A percentile compares a stretch with the other conserved stretches of the same genome.
phyloP scores from a whole-genome alignment of 2,113 vertebrate genomes.

The Prionailurus viverrinus region DNA sequence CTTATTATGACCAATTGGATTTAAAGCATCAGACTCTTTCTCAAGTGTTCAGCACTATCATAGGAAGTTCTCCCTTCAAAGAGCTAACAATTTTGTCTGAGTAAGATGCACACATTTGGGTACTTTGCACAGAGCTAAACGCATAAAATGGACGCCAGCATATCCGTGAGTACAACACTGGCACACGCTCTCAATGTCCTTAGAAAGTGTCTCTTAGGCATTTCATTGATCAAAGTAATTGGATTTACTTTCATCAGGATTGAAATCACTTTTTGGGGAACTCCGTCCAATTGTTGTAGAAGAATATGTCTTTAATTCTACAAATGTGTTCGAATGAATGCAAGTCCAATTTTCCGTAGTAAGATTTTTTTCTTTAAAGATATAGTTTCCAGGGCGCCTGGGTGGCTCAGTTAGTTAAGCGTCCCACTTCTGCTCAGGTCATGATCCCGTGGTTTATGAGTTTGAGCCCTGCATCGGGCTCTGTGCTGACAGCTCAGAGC shows the following conservation, averaged over 20 bases:
- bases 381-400: too few species aligned
- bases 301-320: conserved; percentile 14
- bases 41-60: neutral
- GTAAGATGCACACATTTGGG: neutral
- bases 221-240: neutral
- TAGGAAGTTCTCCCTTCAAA: neutral
- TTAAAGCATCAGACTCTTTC: conserved; percentile 29
- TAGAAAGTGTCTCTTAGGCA: neutral
- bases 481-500: too few species aligned
- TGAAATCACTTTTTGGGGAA: neutral
- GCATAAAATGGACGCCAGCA: neutral
- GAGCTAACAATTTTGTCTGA: conserved; percentile 26
- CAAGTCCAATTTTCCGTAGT: neutral
- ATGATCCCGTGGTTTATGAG: too few species aligned
- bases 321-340: neutral
- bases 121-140: conserved; percentile 7
- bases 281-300: neutral
- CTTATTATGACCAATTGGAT: neutral
- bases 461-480: too few species aligned
- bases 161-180: neutral
- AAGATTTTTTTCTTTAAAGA: neutral
- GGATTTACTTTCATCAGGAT: neutral
- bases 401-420: too few species aligned
- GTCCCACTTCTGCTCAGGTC: too few species aligned
- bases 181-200: neutral